Evolutionary conservation across 2,113 vertebrate genomes (phyloP).

Genomic region (Coregonus clupeaformis): DNA sequence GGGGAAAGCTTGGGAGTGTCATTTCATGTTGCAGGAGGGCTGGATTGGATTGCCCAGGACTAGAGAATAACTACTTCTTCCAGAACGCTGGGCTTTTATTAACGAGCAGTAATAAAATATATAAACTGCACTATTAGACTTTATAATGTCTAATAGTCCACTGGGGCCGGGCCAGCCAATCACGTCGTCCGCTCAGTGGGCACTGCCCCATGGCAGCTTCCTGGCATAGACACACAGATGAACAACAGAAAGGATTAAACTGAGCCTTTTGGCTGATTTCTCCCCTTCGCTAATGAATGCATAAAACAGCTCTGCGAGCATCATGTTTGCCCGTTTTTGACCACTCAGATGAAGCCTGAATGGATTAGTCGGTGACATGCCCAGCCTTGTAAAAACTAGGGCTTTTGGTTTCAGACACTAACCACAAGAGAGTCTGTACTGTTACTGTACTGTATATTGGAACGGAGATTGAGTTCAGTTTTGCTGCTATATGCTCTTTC

Average conservation of each 20-base stretch:
- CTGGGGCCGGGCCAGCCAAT: slow-evolving; percentile 71
- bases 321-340: slow-evolving; percentile 62
- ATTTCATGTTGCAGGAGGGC: slow-evolving; percentile 51
- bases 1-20: slow-evolving; percentile 38
- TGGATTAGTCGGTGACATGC: slow-evolving; percentile 57
- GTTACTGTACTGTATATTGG: background rate
- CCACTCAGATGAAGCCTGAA: slow-evolving; percentile 62
- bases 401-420: slow-evolving; percentile 27
- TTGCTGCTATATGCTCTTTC: background rate
- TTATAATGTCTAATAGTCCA: slow-evolving; percentile 74
- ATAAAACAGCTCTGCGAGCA: slow-evolving; percentile 61
- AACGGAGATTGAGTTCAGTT: background rate
- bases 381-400: slow-evolving; percentile 48
- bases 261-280: slow-evolving; percentile 56
- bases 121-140: slow-evolving; percentile 76
- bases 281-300: slow-evolving; percentile 68
- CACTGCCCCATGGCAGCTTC: slow-evolving; percentile 73
- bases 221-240: slow-evolving; percentile 58
- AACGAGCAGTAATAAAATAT: slow-evolving; percentile 75
- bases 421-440: background rate
- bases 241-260: slow-evolving; percentile 67
- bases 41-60: slow-evolving; percentile 57
- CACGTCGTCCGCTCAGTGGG: slow-evolving; percentile 54
- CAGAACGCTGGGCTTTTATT: slow-evolving; percentile 67
- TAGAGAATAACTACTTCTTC: slow-evolving; percentile 66